Conservation (phyloP, 2,888 invertebrate genomes). For the Brachypterus glaber region DNA sequence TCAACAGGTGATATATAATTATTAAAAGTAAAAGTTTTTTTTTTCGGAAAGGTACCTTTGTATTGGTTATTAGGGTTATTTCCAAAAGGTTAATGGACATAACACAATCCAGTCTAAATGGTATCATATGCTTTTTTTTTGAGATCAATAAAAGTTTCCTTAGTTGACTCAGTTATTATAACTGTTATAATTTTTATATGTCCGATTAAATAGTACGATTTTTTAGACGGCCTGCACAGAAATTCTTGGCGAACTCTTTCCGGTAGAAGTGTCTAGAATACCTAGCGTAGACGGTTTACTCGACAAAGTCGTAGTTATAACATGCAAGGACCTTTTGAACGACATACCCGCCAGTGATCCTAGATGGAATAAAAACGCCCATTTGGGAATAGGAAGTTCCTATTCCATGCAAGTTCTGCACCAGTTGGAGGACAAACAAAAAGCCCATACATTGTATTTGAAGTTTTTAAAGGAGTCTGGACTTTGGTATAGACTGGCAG, state of each 20-base stretch:
- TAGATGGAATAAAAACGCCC: slow-evolving; percentile 45
- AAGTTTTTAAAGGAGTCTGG: slow-evolving; percentile 63
- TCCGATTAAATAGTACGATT: no score
- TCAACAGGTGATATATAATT: no score
- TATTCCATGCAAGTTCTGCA: slow-evolving; percentile 74
- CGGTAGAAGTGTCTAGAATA: slow-evolving; percentile 33
- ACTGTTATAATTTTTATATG: slow-evolving; percentile 5
- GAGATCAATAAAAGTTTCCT: no score
- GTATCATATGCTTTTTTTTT: no score
- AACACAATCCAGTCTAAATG: no score
- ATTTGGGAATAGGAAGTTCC: slow-evolving; percentile 56
- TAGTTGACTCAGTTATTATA: no score
- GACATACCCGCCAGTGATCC: slow-evolving; percentile 87
- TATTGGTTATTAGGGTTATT: no score
- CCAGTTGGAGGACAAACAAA: slow-evolving; percentile 81
- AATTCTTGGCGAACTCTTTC: slow-evolving; percentile 43
- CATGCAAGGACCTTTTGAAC: slow-evolving; percentile 72
- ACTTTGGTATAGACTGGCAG: slow-evolving; percentile 54
- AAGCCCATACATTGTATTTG: slow-evolving; percentile 62
- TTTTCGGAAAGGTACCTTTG: no score
- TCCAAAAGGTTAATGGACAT: no score
- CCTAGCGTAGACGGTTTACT: slow-evolving; percentile 41
- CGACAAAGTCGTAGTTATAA: slow-evolving; percentile 52
- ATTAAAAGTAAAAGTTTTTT: no score
- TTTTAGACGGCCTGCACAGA: slow-evolving; percentile 40